Evolutionary conservation across 2,888 invertebrate genomes (phyloP).

Genomic region (Trypoxylon attenuatum): DNA sequence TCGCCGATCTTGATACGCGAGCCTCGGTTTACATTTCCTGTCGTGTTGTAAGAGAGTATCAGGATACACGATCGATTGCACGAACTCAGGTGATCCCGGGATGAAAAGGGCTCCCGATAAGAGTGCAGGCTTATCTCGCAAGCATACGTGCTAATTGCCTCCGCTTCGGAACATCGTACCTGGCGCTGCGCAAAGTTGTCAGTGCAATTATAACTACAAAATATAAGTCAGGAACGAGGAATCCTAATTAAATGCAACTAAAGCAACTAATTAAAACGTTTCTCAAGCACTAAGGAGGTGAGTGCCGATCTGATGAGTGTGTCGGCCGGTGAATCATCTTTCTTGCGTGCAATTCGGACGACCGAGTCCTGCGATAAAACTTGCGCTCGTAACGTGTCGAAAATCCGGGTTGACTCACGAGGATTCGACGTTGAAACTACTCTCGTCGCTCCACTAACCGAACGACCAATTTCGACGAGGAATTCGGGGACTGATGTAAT

Average conservation of each 20-base stretch:
- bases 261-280: background rate
- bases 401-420: constrained; percentile 27
- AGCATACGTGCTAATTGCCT: no score
- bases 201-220: no score
- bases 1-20: constrained; percentile 8
- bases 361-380: background rate
- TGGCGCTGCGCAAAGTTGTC: no score
- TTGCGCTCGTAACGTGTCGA: constrained; percentile 1
- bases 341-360: background rate
- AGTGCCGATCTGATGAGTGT: background rate
- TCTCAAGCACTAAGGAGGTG: background rate
- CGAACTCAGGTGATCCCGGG: no score
- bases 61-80: background rate
- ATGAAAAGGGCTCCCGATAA: no score
- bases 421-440: no score
- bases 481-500: background rate
- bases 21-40: background rate
- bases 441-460: no score
- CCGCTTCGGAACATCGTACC: no score
- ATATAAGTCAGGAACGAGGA: no score
- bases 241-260: no score
- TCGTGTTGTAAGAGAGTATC: constrained; percentile 2
- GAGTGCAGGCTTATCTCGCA: no score
- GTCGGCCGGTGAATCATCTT: constrained; percentile 1
- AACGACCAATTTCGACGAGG: background rate